phyloP scores from a whole-genome alignment of 2,888 invertebrate species.

The Prionchulus punctatus region DNA sequence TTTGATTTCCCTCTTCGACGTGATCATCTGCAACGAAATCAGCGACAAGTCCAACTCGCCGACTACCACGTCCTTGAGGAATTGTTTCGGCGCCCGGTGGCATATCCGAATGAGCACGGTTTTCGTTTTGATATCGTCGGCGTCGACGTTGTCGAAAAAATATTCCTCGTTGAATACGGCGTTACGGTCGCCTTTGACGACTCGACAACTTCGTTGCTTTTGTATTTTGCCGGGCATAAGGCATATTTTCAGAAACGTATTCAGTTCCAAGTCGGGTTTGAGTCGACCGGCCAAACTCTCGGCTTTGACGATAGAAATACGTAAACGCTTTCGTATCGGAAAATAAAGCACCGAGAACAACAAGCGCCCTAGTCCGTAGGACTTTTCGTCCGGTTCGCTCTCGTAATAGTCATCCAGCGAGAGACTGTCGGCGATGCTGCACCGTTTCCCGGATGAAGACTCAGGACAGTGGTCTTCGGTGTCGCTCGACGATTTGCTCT shows the following conservation, averaged over 20 bases:
- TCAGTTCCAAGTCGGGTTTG: constrained; percentile 31
- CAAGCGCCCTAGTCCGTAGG: constrained; percentile 18
- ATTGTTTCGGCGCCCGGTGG: constrained; percentile 31
- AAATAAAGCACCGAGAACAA: constrained; percentile 35
- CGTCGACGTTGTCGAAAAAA: constrained; percentile 25
- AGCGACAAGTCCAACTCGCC: constrained; percentile 35
- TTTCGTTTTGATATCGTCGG: constrained; percentile 31
- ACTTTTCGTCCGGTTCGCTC: too few relatives aligned
- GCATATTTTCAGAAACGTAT: constrained; percentile 33
- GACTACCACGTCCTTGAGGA: constrained; percentile 32
- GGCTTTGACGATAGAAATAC: constrained; percentile 30
- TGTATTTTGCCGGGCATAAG: constrained; percentile 36
- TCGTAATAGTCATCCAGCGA: too few relatives aligned
- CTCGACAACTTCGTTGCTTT: constrained; percentile 31
- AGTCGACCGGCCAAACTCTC: constrained; percentile 32
- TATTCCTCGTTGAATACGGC: constrained; percentile 34
- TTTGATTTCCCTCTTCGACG: constrained; percentile 34
- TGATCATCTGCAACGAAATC: constrained; percentile 28
- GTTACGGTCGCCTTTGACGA: constrained; percentile 32
- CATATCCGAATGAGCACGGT: constrained; percentile 32
- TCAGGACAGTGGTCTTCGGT: constrained; percentile 1
- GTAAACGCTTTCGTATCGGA: constrained; percentile 34
- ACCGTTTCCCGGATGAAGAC: too few relatives aligned
- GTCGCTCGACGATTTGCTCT: constrained; percentile 5
- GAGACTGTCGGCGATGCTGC: too few relatives aligned